These are phyloP conservation scores for Anagyrus pseudococci DNA, from an alignment of 2,888 invertebrate species.

Conservation along the genomic window DNA sequence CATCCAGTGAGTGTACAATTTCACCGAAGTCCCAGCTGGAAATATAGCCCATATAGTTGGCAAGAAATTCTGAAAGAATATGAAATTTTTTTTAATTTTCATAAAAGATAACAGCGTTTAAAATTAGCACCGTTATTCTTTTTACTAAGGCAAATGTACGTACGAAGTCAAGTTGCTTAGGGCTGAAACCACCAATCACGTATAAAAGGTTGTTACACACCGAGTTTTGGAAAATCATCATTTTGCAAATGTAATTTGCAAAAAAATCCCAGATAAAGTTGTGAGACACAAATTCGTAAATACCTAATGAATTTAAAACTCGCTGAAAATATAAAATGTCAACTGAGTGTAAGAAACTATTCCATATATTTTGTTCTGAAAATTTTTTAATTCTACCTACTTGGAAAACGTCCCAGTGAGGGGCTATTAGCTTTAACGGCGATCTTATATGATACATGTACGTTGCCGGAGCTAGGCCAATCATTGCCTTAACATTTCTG, in stretches of 20 bases:
- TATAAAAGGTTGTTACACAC: constrained; percentile 80
- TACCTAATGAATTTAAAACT: constrained; percentile 70
- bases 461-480: constrained; percentile 72
- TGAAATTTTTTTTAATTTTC: neutral
- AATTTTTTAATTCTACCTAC: constrained; percentile 49
- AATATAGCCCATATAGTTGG: neutral
- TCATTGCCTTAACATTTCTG: constrained; percentile 72
- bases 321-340: constrained; percentile 59
- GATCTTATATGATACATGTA: constrained; percentile 72
- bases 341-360: neutral
- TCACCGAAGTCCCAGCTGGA: constrained; percentile 12
- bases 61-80: neutral
- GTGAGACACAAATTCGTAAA: constrained; percentile 76
- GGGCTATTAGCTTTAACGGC: constrained; percentile 69
- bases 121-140: neutral
- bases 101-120: neutral
- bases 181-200: constrained; percentile 75
- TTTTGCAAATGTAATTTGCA: constrained; percentile 69
- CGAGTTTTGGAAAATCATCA: constrained; percentile 65
- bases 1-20: constrained; percentile 7
- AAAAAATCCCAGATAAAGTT: constrained; percentile 68
- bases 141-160: constrained; percentile 41
- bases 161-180: constrained; percentile 70
- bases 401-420: constrained; percentile 68
- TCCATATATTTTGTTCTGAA: neutral